Base-by-base conservation (phyloP, 2,888 invertebrate genomes). In the Norana najaformis region DNA sequence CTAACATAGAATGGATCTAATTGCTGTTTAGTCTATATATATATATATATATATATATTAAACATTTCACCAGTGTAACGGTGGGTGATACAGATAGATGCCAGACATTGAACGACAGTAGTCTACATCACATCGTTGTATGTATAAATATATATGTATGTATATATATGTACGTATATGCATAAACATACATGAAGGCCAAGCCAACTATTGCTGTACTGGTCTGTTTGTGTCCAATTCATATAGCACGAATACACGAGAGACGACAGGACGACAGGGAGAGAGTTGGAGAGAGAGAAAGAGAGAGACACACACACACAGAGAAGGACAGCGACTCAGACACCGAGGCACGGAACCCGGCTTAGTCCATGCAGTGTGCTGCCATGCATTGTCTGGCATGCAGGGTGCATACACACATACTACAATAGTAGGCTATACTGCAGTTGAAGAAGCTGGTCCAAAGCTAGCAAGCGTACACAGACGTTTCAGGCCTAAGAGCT, bases 121-220 rank as follows among this genome's bases (percentile, higher is more conserved):
- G n/a, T n/a, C n/a, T n/a, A n/a, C n/a, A n/a, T n/a, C n/a, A n/a
- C n/a, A n/a, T n/a, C n/a, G n/a, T n/a, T n/a, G n/a, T n/a, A n/a
- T n/a, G n/a, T n/a, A n/a, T n/a, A n/a, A n/a, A 85, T 83, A 83
- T 16, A 83, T 83, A 83, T 83, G 20, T 16, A 83, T 83, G 23
- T 85, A 83, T 83, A 83, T 83, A 83, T 83, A 83, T 83, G 23
- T 83, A 83, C 23, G 23, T 83, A 83, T 83, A 83, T 83, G 23
- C 23, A 83, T 13, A 83, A 3, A 23, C 23, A 47, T 14, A 47
- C 18, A 18, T 14, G 23, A 37, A 37, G 85, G 34, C 37, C 36
- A 36, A 36, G 34, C n/a, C 35, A 23, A 85, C 85, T 85, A 23
- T 85, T 47, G 47, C n/a, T 47, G 23, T 23, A 47, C 47, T 47